Base-by-base conservation (phyloP, 1,140 invertebrate species). In the Latrodectus geometricus region DNA sequence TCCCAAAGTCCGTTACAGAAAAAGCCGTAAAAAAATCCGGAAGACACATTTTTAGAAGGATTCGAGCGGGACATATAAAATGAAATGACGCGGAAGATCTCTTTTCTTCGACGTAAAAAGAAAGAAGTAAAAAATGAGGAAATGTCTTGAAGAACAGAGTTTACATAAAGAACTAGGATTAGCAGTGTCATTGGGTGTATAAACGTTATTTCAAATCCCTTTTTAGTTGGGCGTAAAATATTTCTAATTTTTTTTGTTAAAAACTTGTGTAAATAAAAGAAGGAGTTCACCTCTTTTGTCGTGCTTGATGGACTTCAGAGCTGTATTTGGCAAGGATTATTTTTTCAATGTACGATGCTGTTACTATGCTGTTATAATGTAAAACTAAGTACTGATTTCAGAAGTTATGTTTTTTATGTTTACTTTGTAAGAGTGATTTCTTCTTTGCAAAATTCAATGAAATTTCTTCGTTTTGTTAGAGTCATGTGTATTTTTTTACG, bases 191-290 rank as follows among this genome's bases (percentile, higher is more conserved):
- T 5, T 49, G 50, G 52, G 17, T 50, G 68, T 49, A 83, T 73
- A 74, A 74, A 83, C 80, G 35, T 65, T 74, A 66, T 83, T 83
- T 83, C 65, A 83, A 83, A 83, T 83, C 80, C 80, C 74, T 83
- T 81, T 83, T 83, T 83, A 83, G 80, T 83, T 83, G 65, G 54
- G 80, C 80, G 80, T 83, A 74, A 83, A 83, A 83, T 66, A 74
- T 56, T 68, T 48, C 50, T 8, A 35, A 8, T 20, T 12, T 49
- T 48, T 81, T 20, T 81, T 35, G 56, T 61, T 61, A 35, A 35
- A 35, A 35, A 35, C 35, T 35, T 35, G 35, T 35, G 35, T 35
- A 35, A 35, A 35, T 35, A 35, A 35, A 35, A 35, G 35, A 35
- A 35, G 35, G 35, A 35, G 5, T 35, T 35, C 35, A 35, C 35